A percentile compares a stretch with the other conserved stretches of the same genome.
Conservation (phyloP, 2,888 invertebrate species). For the Stratiomys singularior region DNA sequence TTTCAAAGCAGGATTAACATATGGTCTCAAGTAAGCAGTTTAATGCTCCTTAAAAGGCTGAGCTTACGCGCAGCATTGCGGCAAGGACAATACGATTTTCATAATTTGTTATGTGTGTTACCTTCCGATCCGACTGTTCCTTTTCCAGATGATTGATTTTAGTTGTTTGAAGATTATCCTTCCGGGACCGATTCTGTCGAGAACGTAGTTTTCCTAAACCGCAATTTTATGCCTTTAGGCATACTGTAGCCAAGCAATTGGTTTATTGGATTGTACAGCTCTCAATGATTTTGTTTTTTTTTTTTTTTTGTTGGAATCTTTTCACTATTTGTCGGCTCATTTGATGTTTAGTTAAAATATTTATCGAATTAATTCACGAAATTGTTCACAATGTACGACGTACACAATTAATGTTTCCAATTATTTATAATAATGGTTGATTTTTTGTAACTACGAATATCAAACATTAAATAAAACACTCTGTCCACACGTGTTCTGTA, state of each 20-base stretch:
- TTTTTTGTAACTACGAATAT: too few relatives aligned
- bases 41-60: not conserved
- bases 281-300: not conserved
- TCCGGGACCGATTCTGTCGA: slow-evolving; percentile 19
- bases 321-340: too few relatives aligned
- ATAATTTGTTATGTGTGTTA: slow-evolving; percentile 36
- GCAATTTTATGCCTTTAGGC: not conserved
- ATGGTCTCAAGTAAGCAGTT: slow-evolving; percentile 21
- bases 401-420: too few relatives aligned
- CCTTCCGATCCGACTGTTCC: slow-evolving; percentile 26
- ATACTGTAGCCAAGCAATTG: too few relatives aligned
- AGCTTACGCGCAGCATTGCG: not conserved
- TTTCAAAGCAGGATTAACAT: slow-evolving; percentile 16
- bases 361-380: too few relatives aligned
- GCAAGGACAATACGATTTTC: slow-evolving; percentile 37
- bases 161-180: slow-evolving; percentile 25
- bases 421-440: too few relatives aligned
- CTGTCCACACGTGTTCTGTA: too few relatives aligned
- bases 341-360: too few relatives aligned
- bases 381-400: too few relatives aligned
- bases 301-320: not conserved
- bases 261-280: not conserved
- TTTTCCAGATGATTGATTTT: slow-evolving; percentile 34
- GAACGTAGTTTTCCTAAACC: not conserved
- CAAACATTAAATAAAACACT: too few relatives aligned